Evolutionary conservation across 53 echinoderm and acorn worm genomes (phyloP), one percentile per base, ranked within the genome.

Genomic region (Echinometra lucunter): DNA sequence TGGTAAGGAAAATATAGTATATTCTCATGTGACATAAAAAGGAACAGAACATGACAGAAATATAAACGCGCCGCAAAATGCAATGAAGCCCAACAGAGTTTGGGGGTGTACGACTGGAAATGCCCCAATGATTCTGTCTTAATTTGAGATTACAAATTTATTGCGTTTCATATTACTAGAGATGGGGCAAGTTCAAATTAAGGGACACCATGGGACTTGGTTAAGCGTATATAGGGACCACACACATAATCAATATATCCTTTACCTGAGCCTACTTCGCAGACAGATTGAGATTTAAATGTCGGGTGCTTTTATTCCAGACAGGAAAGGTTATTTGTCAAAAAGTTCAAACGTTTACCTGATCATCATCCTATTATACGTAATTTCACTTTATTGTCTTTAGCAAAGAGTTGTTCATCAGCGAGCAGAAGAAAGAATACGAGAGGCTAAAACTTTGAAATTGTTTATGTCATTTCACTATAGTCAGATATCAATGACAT

Each of bases 61-160:
- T 18, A 2, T 42, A 81, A 21, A 17, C 44, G 3, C 40, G 42
- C 23, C 3, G 44, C 67, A 38, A 81, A 25, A 81, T 40, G 16
- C 38, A 42, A n/a, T n/a, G n/a, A n/a, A n/a, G n/a, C n/a, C 16
- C 28, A 30, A 9, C 5, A 21, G 60, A 40, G 60, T 17, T 21
- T 60, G 89, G 89, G 60, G 89, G 49, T 35, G 23, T 37, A 37
- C 37, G 37, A 37, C 47, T 37, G 58, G 10, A 32, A 92, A 74
- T 75, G 72, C 44, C 56, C 80, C 80, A 53, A 19, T 37, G 80
- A 56, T 92, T 56, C 35, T 78, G 58, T 75, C n/a, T 92, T 75
- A 92, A 75, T 92, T 75, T 78, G 93, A 38, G 37, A 92, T 92
- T 78, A 92, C 55, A 92, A 92, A 94, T 94, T 94, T 94, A 94